These are phyloP conservation scores for Lepus timidus DNA, from an alignment of 2,113 vertebrate genomes.

Conservation along the genomic window DNA sequence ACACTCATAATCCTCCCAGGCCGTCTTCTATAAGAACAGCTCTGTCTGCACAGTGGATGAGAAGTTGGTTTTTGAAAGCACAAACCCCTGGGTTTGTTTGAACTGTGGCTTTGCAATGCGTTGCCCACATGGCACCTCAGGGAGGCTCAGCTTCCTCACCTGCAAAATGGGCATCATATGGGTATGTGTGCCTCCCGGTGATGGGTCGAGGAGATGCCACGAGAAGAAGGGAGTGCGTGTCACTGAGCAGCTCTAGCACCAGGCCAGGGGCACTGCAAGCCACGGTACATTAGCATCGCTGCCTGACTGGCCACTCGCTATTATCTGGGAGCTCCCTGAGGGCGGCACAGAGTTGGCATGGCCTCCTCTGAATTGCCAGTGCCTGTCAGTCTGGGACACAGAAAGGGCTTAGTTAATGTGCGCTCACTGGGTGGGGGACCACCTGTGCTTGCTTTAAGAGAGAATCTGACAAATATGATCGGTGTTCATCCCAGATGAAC, in stretches of 20 bases:
- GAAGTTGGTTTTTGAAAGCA: background rate
- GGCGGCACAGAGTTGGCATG: background rate
- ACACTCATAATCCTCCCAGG: background rate
- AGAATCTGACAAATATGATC: background rate
- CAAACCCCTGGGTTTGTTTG: background rate
- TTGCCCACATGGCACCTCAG: rapidly evolving
- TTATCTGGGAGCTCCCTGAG: rapidly evolving
- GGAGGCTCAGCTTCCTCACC: background rate
- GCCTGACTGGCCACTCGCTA: rapidly evolving
- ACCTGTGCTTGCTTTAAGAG: background rate
- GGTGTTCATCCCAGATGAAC: background rate
- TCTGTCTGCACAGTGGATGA: background rate
- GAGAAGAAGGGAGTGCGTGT: background rate
- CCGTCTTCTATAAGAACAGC: background rate
- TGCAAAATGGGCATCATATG: background rate
- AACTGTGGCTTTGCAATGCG: background rate
- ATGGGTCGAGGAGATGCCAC: background rate
- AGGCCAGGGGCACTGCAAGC: rapidly evolving
- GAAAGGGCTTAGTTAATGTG: background rate
- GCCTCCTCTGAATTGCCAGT: background rate
- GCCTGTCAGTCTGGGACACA: background rate
- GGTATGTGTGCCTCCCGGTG: background rate
- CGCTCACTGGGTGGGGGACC: background rate
- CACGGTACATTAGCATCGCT: rapidly evolving
- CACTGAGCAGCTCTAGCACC: rapidly evolving